Conservation (phyloP, 2,797 vertebrate species). For the Danio kyathit region DNA sequence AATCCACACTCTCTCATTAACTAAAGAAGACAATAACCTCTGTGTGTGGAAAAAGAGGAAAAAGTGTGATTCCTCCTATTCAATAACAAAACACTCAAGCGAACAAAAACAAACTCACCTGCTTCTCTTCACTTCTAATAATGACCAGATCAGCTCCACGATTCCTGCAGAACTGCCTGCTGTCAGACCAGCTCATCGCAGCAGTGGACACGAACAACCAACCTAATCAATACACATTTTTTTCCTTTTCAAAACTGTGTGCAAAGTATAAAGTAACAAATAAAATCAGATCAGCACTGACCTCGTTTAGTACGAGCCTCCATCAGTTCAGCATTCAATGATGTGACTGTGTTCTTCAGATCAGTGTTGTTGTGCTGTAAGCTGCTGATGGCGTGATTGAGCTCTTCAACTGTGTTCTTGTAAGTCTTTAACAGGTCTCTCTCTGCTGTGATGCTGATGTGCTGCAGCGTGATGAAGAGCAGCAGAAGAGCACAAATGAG, state of each 20-base stretch:
- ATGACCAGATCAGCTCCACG: slow-evolving; percentile 3
- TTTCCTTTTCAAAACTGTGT: neutral
- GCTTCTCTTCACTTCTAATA: slow-evolving; percentile 9
- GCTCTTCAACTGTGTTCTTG: neutral
- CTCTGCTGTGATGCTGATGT: neutral
- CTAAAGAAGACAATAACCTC: neutral
- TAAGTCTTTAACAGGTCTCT: neutral
- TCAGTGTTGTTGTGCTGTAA: too few species aligned
- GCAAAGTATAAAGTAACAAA: too few species aligned
- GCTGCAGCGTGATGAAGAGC: too few species aligned
- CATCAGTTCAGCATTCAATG: too few species aligned
- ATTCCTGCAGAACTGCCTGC: neutral
- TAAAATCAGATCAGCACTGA: too few species aligned
- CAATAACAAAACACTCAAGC: neutral
- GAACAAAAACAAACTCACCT: neutral
- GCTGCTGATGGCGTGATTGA: neutral
- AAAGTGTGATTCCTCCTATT: neutral
- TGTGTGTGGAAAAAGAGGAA: neutral
- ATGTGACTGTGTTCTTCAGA: too few species aligned
- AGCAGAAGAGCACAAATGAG: too few species aligned
- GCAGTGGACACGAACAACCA: neutral
- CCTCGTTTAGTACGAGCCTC: too few species aligned
- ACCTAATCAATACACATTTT: neutral
- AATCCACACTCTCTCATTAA: neutral
- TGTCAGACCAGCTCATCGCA: neutral